phyloP scores from a whole-genome alignment of 2,113 vertebrate genomes.

The Raja brachyura region DNA sequence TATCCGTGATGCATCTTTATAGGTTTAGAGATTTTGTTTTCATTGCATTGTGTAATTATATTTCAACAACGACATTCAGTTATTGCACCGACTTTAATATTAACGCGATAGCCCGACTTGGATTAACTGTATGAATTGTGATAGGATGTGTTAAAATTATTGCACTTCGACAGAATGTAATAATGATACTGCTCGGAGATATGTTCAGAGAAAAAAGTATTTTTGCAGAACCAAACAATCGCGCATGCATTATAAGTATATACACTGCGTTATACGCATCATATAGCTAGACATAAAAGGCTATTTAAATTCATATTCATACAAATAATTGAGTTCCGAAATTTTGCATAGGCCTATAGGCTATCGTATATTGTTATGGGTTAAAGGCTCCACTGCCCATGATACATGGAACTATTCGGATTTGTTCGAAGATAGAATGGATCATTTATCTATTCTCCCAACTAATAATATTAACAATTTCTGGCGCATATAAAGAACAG shows the following conservation, averaged over 20 bases:
- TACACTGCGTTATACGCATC: neutral
- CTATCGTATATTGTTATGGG: neutral
- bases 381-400: neutral
- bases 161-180: neutral
- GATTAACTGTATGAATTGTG: neutral
- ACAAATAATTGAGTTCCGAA: neutral
- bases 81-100: neutral
- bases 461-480: neutral
- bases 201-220: neutral
- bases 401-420: neutral
- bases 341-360: slow-evolving; percentile 21
- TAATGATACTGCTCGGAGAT: neutral
- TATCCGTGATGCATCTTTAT: neutral
- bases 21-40: neutral
- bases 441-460: neutral
- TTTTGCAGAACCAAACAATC: neutral
- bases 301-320: neutral
- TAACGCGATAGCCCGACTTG: neutral
- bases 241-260: neutral
- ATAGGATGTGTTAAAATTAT: neutral
- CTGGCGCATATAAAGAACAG: neutral
- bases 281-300: neutral
- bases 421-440: neutral
- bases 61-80: neutral
- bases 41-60: neutral